phyloP scores from a whole-genome alignment of 92 coral and sea anemone genomes.

The Siderastrea radians region DNA sequence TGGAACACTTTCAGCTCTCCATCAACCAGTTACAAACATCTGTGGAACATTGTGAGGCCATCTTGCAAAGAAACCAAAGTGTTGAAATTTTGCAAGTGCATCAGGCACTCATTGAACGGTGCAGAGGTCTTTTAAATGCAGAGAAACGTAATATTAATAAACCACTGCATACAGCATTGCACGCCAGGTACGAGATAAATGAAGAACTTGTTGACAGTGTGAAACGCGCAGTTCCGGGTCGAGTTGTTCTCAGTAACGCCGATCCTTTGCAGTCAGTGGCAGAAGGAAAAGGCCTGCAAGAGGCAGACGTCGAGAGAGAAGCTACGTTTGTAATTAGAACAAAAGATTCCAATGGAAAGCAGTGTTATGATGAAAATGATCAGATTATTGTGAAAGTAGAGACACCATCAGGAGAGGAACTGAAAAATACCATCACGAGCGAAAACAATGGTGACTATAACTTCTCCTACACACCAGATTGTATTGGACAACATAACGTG shows the following conservation, averaged over 20 bases:
- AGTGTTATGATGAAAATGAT: slow-evolving; percentile 60
- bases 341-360: slow-evolving; percentile 49
- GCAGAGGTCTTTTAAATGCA: not conserved
- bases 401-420: slow-evolving; percentile 21
- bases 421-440: slow-evolving; percentile 25
- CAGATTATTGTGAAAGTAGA: slow-evolving; percentile 41
- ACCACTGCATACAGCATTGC: not conserved
- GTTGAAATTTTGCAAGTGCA: slow-evolving; percentile 10
- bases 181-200: not conserved
- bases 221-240: slow-evolving; percentile 24
- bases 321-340: slow-evolving; percentile 50
- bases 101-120: slow-evolving; percentile 10
- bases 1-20: slow-evolving; percentile 14
- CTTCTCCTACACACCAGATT: slow-evolving; percentile 50
- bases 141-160: not conserved
- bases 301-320: slow-evolving; percentile 10
- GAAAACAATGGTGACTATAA: slow-evolving; percentile 49
- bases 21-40: not conserved
- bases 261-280: slow-evolving; percentile 47
- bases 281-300: slow-evolving; percentile 54
- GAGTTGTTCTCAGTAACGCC: slow-evolving; percentile 50
- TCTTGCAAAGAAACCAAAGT: not conserved
- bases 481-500: slow-evolving; percentile 59
- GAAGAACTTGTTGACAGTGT: not conserved
- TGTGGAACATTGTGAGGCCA: slow-evolving; percentile 9